Percentiles rank a stretch among this genome's conserved stretches.
Evolutionary conservation across 2,888 invertebrate species (phyloP).

Genomic region (Allacma fusca): DNA sequence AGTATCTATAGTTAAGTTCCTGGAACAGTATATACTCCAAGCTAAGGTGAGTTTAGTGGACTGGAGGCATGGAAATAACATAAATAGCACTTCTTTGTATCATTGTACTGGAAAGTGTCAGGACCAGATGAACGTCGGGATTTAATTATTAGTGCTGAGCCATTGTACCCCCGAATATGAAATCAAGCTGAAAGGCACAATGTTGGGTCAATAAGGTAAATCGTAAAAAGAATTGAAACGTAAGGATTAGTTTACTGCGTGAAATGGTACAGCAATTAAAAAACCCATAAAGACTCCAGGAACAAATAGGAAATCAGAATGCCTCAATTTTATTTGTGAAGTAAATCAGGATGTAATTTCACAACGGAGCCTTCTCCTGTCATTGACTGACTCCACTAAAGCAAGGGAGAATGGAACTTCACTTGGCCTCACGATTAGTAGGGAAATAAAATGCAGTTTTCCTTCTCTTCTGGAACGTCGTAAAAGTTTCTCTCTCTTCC

Average conservation of each 20-base stretch:
- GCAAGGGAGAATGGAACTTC: constrained; percentile 11
- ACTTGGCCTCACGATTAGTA: constrained; percentile 34
- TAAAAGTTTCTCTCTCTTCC: constrained; percentile 27
- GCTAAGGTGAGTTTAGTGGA: too few relatives aligned
- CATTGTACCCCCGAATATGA: too few relatives aligned
- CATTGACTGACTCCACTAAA: constrained; percentile 21
- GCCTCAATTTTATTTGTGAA: constrained; percentile 37
- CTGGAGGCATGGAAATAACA: too few relatives aligned
- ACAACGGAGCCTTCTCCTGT: constrained; percentile 6
- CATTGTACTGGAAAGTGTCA: too few relatives aligned
- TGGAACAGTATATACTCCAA: too few relatives aligned
- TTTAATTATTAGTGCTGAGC: too few relatives aligned
- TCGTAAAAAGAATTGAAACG: constrained; percentile 23
- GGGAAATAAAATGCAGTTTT: constrained; percentile 30
- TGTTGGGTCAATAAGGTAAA: constrained; percentile 22
- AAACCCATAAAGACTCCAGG: constrained; percentile 20
- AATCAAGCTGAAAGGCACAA: constrained; percentile 16
- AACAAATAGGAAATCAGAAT: constrained; percentile 34
- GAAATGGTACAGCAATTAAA: constrained; percentile 20
- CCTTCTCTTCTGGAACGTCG: constrained; percentile 27
- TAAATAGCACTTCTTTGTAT: too few relatives aligned
- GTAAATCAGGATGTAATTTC: constrained; percentile 37
- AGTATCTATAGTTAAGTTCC: too few relatives aligned
- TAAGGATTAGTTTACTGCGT: constrained; percentile 20
- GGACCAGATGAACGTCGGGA: too few relatives aligned